These are phyloP conservation scores for Thermophis baileyi DNA, from an alignment of 2,113 vertebrate genomes.

Conservation along the genomic window DNA sequence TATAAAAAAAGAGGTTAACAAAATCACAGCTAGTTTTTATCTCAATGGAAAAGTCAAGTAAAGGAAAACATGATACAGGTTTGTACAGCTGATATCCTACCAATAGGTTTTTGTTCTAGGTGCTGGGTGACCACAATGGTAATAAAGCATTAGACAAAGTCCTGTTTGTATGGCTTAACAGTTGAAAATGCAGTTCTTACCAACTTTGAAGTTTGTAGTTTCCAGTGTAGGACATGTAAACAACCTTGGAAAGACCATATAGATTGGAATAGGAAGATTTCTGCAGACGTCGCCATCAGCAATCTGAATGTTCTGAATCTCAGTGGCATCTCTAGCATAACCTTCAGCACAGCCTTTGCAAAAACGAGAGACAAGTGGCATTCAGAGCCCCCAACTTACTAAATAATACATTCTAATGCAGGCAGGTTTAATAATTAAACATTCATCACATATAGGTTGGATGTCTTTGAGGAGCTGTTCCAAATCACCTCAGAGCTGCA, in stretches of 20 bases:
- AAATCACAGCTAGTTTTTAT: not conserved
- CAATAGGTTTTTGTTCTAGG: not conserved
- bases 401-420: not conserved
- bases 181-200: constrained; percentile 62
- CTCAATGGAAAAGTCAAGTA: not conserved
- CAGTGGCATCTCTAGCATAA: constrained; percentile 91
- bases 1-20: not conserved
- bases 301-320: constrained; percentile 98
- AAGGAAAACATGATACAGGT: not conserved
- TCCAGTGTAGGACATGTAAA: constrained; percentile 96
- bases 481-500: not conserved
- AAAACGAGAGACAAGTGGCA: accelerated
- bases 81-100: not conserved
- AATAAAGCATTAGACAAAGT: not conserved
- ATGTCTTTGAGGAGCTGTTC: not conserved
- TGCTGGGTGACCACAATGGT: not conserved
- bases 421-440: not conserved
- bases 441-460: not conserved
- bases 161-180: not conserved
- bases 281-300: constrained; percentile 91
- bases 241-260: constrained; percentile 95
- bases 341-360: constrained; percentile 90
- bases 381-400: not conserved
- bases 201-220: constrained; percentile 99
- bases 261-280: constrained; percentile 83